A percentile compares a stretch with the other conserved stretches of the same genome.
Evolutionary conservation across 2,888 invertebrate species (phyloP).

Genomic region (Calameuta filiformis): DNA sequence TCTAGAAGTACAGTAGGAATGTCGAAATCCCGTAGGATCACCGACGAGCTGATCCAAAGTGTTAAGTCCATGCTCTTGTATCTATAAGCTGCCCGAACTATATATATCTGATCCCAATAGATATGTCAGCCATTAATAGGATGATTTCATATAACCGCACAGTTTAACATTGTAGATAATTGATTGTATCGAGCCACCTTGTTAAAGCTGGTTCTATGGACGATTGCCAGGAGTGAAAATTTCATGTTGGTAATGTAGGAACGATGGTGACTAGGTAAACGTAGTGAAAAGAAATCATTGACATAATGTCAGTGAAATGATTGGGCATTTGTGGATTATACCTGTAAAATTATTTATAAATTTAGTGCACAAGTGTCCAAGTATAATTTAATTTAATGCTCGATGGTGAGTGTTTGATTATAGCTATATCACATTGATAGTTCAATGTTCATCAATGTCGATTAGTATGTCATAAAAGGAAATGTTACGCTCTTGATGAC

Average conservation of each 20-base stretch:
- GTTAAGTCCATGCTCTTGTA: background rate
- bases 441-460: background rate
- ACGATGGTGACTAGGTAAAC: background rate
- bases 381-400: background rate
- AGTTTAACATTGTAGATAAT: background rate
- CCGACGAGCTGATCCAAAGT: background rate
- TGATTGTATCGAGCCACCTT: background rate
- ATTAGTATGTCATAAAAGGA: background rate
- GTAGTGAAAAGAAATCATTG: background rate
- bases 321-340: background rate
- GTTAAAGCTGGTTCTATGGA: background rate
- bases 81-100: background rate
- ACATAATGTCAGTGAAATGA: background rate
- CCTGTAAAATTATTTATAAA: background rate
- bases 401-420: background rate
- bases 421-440: background rate
- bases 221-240: background rate
- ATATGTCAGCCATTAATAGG: background rate
- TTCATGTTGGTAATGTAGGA: background rate
- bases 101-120: background rate
- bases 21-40: background rate
- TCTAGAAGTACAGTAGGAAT: background rate
- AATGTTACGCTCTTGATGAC: background rate
- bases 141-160: background rate
- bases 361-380: background rate